A percentile compares a stretch with the other conserved stretches of the same genome.
These are phyloP conservation scores for Tragopan temminckii DNA, from an alignment of 2,797 vertebrate genomes.

Conservation along the genomic window DNA sequence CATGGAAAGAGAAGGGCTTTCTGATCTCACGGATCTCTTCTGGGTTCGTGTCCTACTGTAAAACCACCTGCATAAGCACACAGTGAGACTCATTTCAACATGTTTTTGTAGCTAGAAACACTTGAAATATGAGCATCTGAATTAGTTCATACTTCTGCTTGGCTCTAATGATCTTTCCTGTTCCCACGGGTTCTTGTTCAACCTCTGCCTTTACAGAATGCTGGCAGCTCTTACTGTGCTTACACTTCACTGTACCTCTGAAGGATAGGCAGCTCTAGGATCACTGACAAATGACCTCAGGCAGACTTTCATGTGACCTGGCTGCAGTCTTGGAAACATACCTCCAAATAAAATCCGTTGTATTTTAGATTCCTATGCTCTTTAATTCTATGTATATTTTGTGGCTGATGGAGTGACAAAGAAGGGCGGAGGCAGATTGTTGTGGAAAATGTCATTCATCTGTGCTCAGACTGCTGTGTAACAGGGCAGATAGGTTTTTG, in stretches of 20 bases:
- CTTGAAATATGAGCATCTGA: background rate
- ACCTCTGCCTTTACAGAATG: background rate
- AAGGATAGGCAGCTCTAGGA: background rate
- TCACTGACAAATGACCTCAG: background rate
- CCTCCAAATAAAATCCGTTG: background rate
- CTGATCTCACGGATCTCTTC: background rate
- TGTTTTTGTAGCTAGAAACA: background rate
- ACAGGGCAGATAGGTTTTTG: background rate
- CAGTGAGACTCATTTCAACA: background rate
- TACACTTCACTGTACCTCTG: background rate
- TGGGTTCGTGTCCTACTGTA: background rate
- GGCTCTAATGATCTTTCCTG: background rate
- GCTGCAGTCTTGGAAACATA: background rate
- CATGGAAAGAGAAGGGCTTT: background rate
- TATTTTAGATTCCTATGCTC: background rate
- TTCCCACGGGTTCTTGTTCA: background rate
- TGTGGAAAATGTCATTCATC: background rate
- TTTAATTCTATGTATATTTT: background rate
- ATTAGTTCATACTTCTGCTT: background rate
- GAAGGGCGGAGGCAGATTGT: background rate
- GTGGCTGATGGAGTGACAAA: background rate
- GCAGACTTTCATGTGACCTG: background rate
- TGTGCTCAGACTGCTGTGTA: background rate
- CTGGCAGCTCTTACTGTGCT: background rate
- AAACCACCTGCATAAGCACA: background rate